Conservation (phyloP, 2,888 invertebrate species). For the Amaurobius ferox region DNA sequence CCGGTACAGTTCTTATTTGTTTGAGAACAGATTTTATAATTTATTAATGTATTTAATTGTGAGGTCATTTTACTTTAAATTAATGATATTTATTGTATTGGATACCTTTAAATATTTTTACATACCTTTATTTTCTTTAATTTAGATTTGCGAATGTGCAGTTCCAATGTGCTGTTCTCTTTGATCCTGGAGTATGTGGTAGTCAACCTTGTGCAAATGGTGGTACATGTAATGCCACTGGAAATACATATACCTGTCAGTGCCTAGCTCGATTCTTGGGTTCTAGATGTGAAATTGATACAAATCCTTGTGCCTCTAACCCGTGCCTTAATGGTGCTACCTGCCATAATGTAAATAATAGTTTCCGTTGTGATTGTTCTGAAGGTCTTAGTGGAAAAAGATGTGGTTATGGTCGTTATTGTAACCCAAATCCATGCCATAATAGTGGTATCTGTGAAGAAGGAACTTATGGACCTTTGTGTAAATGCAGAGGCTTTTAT, state of each 20-base stretch:
- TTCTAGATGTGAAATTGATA: constrained; percentile 88
- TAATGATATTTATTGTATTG: neutral
- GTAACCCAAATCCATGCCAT: constrained; percentile 89
- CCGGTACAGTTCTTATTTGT: no score
- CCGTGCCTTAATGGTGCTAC: constrained; percentile 90
- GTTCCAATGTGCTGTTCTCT: constrained; percentile 80
- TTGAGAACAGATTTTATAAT: no score
- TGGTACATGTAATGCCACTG: constrained; percentile 81
- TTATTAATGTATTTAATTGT: no score
- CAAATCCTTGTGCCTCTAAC: constrained; percentile 89
- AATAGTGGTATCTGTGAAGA: constrained; percentile 92
- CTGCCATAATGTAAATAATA: constrained; percentile 79
- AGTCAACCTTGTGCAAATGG: constrained; percentile 89
- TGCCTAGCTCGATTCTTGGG: constrained; percentile 89
- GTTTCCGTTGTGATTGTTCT: constrained; percentile 87
- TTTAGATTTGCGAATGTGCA: constrained; percentile 82
- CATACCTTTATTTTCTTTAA: constrained; percentile 76
- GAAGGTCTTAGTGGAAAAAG: constrained; percentile 86
- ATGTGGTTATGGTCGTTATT: constrained; percentile 93
- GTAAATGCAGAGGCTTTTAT: constrained; percentile 88
- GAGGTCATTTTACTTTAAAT: no score
- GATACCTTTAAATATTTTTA: constrained; percentile 78
- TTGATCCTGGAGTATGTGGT: constrained; percentile 84
- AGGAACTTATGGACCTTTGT: constrained; percentile 87
- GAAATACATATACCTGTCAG: constrained; percentile 83